These are phyloP conservation scores for Garra rufa DNA, from an alignment of 2,113 vertebrate species.

Conservation along the genomic window DNA sequence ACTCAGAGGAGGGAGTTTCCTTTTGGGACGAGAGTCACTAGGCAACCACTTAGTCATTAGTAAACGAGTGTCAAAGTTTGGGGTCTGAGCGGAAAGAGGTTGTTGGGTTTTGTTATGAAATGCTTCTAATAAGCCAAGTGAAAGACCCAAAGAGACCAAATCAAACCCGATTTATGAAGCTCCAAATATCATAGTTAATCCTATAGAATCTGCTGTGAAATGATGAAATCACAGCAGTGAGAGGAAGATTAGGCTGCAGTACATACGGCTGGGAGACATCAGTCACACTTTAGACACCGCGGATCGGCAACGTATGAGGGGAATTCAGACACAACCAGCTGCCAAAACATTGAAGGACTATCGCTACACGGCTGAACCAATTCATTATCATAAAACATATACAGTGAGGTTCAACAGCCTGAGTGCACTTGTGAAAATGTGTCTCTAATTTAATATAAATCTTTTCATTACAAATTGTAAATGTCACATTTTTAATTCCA, in stretches of 20 bases:
- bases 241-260: neutral
- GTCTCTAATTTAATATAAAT: neutral
- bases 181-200: conserved; percentile 19
- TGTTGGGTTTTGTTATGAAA: conserved; percentile 26
- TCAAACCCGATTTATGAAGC: conserved; percentile 6
- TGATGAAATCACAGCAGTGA: conserved; percentile 11
- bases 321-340: conserved; percentile 20
- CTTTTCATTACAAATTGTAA: neutral
- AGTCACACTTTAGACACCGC: conserved; percentile 20
- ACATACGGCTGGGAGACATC: neutral
- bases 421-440: neutral
- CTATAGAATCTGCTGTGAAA: conserved; percentile 11
- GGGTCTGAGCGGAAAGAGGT: conserved; percentile 12
- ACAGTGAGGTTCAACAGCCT: neutral
- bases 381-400: conserved; percentile 13
- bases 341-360: conserved; percentile 24
- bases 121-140: neutral
- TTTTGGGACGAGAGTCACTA: conserved; percentile 52
- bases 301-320: neutral
- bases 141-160: neutral
- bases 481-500: neutral
- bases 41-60: conserved; percentile 38
- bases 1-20: conserved; percentile 43
- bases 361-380: neutral
- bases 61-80: conserved; percentile 42